Percentiles rank a stretch among this genome's conserved stretches.
Evolutionary conservation across 2,888 invertebrate genomes (phyloP).

Genomic region (Caenorhabditis sp.): DNA sequence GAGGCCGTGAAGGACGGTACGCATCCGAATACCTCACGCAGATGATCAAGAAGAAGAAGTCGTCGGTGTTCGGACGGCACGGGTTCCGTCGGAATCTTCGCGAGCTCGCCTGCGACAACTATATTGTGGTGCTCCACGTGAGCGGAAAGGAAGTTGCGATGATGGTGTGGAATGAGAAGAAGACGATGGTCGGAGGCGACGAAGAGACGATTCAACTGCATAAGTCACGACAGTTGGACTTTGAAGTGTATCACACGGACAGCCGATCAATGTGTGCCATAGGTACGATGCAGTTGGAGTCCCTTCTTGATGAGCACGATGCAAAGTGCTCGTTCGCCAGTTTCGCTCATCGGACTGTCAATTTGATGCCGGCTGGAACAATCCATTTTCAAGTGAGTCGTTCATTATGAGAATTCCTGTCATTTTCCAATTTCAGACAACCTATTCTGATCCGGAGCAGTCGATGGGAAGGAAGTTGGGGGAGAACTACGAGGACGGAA

Average conservation of each 20-base stretch:
- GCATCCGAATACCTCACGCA: slow-evolving; percentile 32
- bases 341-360: slow-evolving; percentile 24
- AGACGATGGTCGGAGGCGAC: slow-evolving; percentile 47
- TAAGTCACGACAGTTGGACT: slow-evolving; percentile 45
- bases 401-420: not conserved
- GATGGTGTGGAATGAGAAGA: slow-evolving; percentile 55
- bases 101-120: slow-evolving; percentile 20
- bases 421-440: slow-evolving; percentile 20
- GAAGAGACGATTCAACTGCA: slow-evolving; percentile 41
- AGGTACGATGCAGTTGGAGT: slow-evolving; percentile 40
- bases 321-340: slow-evolving; percentile 26
- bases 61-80: slow-evolving; percentile 32
- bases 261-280: slow-evolving; percentile 51
- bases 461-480: slow-evolving; percentile 26
- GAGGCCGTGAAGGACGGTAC: slow-evolving; percentile 17
- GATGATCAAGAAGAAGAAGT: slow-evolving; percentile 34
- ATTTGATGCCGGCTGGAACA: slow-evolving; percentile 43
- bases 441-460: slow-evolving; percentile 50
- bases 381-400: slow-evolving; percentile 33
- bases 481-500: slow-evolving; percentile 12
- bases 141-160: slow-evolving; percentile 46
- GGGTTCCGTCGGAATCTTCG: slow-evolving; percentile 18
- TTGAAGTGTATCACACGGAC: slow-evolving; percentile 55
- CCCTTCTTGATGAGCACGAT: slow-evolving; percentile 38
- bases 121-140: slow-evolving; percentile 46